Conservation (phyloP, 2,888 invertebrate genomes). For the Ophraella communa region DNA sequence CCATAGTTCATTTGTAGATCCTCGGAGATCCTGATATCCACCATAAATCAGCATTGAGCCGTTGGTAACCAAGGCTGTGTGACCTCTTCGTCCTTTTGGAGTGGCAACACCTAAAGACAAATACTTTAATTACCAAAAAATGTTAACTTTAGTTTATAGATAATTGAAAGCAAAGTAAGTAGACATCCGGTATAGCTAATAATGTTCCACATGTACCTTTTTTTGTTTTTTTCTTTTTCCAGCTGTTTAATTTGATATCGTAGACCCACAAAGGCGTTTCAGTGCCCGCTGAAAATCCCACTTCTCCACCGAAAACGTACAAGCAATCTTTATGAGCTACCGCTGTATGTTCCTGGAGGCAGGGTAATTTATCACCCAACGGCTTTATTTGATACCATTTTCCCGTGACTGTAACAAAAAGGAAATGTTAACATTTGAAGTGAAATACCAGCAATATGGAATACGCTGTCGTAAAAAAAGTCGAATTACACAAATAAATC, state of each 20-base stretch:
- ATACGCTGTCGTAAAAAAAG: no score
- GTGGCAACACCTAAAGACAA: conserved; percentile 58
- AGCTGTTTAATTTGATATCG: conserved; percentile 69
- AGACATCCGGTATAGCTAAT: no score
- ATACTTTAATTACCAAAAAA: neutral
- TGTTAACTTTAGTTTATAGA: neutral
- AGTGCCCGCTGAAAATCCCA: conserved; percentile 76
- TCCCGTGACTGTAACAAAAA: conserved; percentile 67
- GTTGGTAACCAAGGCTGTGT: conserved; percentile 79
- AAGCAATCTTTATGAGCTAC: conserved; percentile 77
- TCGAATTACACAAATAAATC: no score
- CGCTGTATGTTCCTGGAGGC: conserved; percentile 85
- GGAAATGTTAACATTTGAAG: neutral
- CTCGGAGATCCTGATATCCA: conserved; percentile 84
- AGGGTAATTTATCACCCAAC: conserved; percentile 75
- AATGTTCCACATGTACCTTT: conserved; percentile 59
- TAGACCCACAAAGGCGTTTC: conserved; percentile 89
- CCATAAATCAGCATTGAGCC: conserved; percentile 85
- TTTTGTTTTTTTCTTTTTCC: conserved; percentile 68
- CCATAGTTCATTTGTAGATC: conserved; percentile 87
- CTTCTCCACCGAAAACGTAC: conserved; percentile 88
- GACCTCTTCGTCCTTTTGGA: conserved; percentile 83
- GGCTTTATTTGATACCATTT: conserved; percentile 78
- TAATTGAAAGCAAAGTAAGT: neutral
- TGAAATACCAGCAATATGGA: no score